Percentiles rank a stretch among this genome's conserved stretches.
Evolutionary conservation across 1,140 invertebrate species (phyloP).

Genomic region (Bombus consobrinus): DNA sequence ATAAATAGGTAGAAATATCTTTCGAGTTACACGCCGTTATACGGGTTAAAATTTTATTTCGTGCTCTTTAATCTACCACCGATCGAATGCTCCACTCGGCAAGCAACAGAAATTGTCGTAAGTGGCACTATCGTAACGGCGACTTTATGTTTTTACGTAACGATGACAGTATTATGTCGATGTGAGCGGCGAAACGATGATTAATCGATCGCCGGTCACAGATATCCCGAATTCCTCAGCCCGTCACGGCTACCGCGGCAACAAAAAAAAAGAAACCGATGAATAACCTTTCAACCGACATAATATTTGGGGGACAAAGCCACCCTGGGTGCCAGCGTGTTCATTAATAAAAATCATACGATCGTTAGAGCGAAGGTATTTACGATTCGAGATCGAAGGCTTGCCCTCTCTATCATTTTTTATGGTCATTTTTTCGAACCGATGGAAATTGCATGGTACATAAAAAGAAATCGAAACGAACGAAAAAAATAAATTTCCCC

Average conservation of each 20-base stretch:
- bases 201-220: slow-evolving; percentile 61
- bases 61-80: not conserved
- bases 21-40: not conserved
- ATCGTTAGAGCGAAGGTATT: slow-evolving; percentile 73
- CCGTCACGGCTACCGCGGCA: slow-evolving; percentile 39
- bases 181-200: slow-evolving; percentile 58
- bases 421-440: not conserved
- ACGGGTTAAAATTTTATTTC: not conserved
- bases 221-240: slow-evolving; percentile 48
- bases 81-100: not conserved
- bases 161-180: slow-evolving; percentile 58
- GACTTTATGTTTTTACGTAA: slow-evolving; percentile 39
- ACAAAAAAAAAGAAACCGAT: slow-evolving; percentile 32
- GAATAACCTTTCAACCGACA: slow-evolving; percentile 45
- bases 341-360: slow-evolving; percentile 80
- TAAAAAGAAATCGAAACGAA: slow-evolving; percentile 7
- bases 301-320: slow-evolving; percentile 52
- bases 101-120: slow-evolving; percentile 5
- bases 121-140: not conserved
- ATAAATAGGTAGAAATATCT: not conserved
- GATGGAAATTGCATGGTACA: not conserved
- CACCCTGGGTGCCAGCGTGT: not conserved
- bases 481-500: not conserved
- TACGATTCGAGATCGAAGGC: slow-evolving; percentile 47
- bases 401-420: not conserved